Conservation (phyloP, 2,113 vertebrate species). For the Macaca mulatta region DNA sequence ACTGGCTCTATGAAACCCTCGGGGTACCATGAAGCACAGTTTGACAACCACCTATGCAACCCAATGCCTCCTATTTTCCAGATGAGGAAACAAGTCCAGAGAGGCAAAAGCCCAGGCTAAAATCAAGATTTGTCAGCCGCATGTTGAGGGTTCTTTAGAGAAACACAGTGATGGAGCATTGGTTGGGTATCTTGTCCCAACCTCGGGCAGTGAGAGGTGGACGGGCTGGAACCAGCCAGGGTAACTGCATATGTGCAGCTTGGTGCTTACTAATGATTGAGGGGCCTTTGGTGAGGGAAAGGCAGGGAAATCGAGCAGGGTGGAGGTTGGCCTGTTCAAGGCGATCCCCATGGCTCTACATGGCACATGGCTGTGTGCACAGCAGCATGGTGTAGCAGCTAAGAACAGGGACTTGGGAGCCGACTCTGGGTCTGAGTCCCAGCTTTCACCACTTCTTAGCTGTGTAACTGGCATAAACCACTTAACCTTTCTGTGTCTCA, state of each 20-base stretch:
- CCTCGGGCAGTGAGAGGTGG: neutral
- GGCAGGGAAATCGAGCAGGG: fast-evolving
- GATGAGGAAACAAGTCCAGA: neutral
- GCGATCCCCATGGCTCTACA: neutral
- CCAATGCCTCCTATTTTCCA: neutral
- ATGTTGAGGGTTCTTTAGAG: neutral
- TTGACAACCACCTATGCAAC: neutral
- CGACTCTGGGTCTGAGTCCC: neutral
- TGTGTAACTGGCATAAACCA: neutral
- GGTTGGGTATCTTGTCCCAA: neutral
- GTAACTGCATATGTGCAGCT: neutral
- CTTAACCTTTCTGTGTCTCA: neutral
- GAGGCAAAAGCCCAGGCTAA: neutral
- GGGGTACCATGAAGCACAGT: neutral
- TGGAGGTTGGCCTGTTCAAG: neutral
- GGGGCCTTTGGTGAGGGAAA: neutral
- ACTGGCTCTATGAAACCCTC: neutral
- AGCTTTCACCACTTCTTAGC: neutral
- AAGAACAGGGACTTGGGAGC: neutral
- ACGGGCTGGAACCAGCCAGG: neutral
- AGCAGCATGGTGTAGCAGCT: fast-evolving
- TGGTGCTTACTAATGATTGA: fast-evolving
- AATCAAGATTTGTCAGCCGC: neutral
- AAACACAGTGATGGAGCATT: neutral
- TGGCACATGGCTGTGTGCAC: neutral